Evolutionary conservation across 2,888 invertebrate genomes (phyloP), one percentile per base, ranked within the genome.

Genomic region (Oeneis ivallda): DNA sequence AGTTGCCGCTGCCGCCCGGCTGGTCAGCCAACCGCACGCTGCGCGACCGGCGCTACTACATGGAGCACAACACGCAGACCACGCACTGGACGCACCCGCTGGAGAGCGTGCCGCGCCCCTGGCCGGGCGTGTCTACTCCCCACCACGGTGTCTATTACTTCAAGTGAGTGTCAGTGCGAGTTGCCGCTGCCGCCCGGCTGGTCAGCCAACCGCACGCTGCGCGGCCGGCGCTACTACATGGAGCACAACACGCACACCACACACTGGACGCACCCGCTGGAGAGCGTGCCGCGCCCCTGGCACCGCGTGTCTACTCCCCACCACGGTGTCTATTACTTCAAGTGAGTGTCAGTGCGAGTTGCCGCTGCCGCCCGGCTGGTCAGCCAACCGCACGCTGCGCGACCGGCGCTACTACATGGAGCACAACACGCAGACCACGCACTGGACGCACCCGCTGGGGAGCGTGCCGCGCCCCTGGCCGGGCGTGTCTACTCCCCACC

Each of bases 241-340:
- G 99, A 99, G 90, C 99, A 99, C 89, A 98, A 99, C 84, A 99
- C 98, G 0, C 98, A 99, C 91, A 99, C 99, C 1, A 99, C 99
- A 1, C 99, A 99, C 92, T 99, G 99, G 99, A 98, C 98, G 63
- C 99, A 99, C 92, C 99, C 76, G 99, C 13, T 41, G 13, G 41
- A 41, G 41, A 99, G 97, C 97, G 85, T 88, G 94, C 32, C 54
- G 0, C 97, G 97, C 19, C 99, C 99, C 0, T 99, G 99, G 99
- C 98, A 98, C 80, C 94, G 98, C 72, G 96, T 99, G 64, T 98
- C 98, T 76, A 98, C 98, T 13, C 96, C 97, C 17, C 96, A 98
- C 79, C 97, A 97, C 84, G 99, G 99, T 39, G 96, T 98, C 67
- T 98, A 99, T 84, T 99, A 98, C 50, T 11, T 17, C 41, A 15